phyloP scores from a whole-genome alignment of 2,797 vertebrate genomes.

The Clarias pachynema region DNA sequence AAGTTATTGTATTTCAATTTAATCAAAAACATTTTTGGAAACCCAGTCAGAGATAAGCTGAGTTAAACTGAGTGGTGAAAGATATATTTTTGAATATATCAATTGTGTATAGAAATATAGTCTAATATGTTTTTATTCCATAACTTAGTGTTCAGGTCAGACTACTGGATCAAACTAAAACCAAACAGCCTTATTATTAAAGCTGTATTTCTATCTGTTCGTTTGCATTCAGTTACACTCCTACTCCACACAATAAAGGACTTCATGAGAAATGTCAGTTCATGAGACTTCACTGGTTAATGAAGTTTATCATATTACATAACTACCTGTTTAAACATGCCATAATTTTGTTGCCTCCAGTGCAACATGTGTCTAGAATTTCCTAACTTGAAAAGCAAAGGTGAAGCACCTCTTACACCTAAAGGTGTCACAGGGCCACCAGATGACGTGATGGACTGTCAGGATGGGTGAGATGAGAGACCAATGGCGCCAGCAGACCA shows the following conservation, averaged over 20 bases:
- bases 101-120: background rate
- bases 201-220: background rate
- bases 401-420: constrained; percentile 24
- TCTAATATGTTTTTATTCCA: background rate
- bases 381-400: constrained; percentile 2
- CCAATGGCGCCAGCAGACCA: constrained; percentile 40
- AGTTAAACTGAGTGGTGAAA: too few species aligned
- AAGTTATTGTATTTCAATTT: background rate
- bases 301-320: background rate
- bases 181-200: background rate
- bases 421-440: constrained; percentile 30
- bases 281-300: background rate
- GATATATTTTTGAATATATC: background rate
- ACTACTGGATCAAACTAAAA: background rate
- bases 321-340: background rate
- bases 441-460: constrained; percentile 42
- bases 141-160: background rate
- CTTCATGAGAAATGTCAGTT: background rate
- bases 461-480: constrained; percentile 45
- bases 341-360: background rate
- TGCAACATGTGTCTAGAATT: background rate
- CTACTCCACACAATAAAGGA: background rate
- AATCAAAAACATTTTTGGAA: background rate
- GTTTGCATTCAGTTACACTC: background rate
- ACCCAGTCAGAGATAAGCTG: background rate